Percentiles rank a stretch among this genome's conserved stretches.
These are phyloP conservation scores for Erebia palarica DNA, from an alignment of 2,888 invertebrate species.

Conservation along the genomic window DNA sequence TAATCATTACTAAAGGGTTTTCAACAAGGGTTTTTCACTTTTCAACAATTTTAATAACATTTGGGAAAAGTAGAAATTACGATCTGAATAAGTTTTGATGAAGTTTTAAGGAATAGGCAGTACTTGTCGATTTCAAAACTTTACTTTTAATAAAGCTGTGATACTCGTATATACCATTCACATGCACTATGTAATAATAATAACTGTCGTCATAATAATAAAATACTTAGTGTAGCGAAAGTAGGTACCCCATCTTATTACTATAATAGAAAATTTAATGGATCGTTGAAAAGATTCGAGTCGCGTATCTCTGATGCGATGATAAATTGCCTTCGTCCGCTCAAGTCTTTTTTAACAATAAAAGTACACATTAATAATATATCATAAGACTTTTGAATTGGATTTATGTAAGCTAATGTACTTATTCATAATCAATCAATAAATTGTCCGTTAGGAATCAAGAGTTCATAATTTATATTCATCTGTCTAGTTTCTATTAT, in stretches of 20 bases:
- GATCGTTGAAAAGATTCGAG: slow-evolving; percentile 29
- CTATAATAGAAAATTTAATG: slow-evolving; percentile 29
- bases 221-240: neutral
- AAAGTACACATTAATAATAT: slow-evolving; percentile 26
- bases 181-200: neutral
- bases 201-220: neutral
- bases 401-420: slow-evolving; percentile 13
- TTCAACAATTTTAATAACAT: neutral
- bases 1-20: neutral
- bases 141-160: neutral
- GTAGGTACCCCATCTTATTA: slow-evolving; percentile 6
- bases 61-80: neutral
- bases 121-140: neutral
- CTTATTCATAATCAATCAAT: slow-evolving; percentile 6
- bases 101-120: neutral
- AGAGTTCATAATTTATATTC: neutral
- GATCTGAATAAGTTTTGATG: neutral
- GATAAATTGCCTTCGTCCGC: slow-evolving; percentile 33
- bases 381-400: slow-evolving; percentile 13
- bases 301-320: slow-evolving; percentile 29
- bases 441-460: neutral
- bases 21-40: neutral
- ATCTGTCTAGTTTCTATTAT: neutral
- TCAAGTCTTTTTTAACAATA: slow-evolving; percentile 25
- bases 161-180: neutral